Conservation (phyloP, 2,113 vertebrate genomes). For the Centropristis striata region DNA sequence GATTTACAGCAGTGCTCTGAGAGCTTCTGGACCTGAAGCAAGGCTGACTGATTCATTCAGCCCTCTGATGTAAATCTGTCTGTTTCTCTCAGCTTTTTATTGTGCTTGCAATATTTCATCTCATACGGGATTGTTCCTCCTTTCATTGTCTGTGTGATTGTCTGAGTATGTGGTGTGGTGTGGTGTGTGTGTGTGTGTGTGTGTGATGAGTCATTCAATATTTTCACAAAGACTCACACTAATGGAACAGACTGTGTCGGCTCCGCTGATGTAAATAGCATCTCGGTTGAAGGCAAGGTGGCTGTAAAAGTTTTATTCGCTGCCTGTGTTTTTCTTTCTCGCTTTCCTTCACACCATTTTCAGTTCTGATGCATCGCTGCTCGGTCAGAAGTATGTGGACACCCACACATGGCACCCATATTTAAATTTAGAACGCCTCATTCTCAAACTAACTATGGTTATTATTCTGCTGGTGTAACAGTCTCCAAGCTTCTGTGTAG, state of each 20-base stretch:
- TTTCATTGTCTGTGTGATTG: constrained; percentile 1
- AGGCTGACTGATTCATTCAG: constrained; percentile 15
- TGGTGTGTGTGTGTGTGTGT: constrained; percentile 5
- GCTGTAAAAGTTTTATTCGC: background rate
- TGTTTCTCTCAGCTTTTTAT: constrained; percentile 14
- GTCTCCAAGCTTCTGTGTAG: background rate
- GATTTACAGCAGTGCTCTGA: no score
- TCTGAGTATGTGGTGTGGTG: constrained; percentile 8
- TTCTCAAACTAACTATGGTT: background rate
- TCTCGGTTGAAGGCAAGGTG: background rate
- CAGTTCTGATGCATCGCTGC: no score
- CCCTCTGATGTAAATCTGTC: constrained; percentile 17
- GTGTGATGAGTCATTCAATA: constrained; percentile 46
- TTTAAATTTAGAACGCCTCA: background rate
- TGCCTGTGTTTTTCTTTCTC: background rate
- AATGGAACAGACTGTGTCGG: constrained; percentile 8
- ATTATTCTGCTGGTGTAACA: background rate
- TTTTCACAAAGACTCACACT: constrained; percentile 20
- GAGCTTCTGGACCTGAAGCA: constrained; percentile 19
- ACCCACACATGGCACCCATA: background rate
- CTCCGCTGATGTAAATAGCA: constrained; percentile 29
- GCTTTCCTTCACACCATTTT: background rate
- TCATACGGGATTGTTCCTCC: background rate
- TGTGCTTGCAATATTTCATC: constrained; percentile 23
- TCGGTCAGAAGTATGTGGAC: background rate